A percentile compares a stretch with the other conserved stretches of the same genome.
Conservation (phyloP, 37 sponge, comb jelly and placozoan genomes). For the Tethya wilhelma region DNA sequence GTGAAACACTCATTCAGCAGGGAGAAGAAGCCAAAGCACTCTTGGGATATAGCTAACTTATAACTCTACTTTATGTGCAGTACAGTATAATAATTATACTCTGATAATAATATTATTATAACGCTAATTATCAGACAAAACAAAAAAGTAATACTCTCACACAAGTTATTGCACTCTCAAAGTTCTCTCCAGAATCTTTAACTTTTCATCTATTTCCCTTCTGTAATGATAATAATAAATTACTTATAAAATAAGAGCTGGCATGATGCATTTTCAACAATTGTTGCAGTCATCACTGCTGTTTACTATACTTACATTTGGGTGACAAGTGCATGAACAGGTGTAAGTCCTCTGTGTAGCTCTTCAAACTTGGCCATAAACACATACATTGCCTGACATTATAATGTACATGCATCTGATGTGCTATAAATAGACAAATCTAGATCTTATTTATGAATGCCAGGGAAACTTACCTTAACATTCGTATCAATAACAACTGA, state of each 20-base stretch:
- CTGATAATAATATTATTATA: too few species aligned
- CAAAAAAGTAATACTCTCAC: too few species aligned
- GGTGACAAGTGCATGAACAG: constrained; percentile 21
- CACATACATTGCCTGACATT: constrained; percentile 21
- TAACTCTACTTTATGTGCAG: too few species aligned
- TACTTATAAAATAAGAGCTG: not conserved
- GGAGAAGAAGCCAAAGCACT: constrained; percentile 89
- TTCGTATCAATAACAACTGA: constrained; percentile 31
- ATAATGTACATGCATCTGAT: not conserved
- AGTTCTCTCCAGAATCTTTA: constrained; percentile 17
- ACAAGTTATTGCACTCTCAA: too few species aligned
- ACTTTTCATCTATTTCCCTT: constrained; percentile 33
- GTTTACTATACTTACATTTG: too few species aligned
- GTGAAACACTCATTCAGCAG: constrained; percentile 84
- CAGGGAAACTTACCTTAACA: constrained; percentile 28
- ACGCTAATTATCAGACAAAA: too few species aligned
- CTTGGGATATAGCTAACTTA: constrained; percentile 65
- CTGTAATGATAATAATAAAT: constrained; percentile 1
- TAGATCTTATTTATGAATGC: not conserved
- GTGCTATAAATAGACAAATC: too few species aligned
- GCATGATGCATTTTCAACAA: not conserved
- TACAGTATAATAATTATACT: too few species aligned
- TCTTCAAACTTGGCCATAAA: constrained; percentile 65
- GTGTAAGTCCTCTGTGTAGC: constrained; percentile 13
- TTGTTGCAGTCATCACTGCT: not conserved